A percentile compares a stretch with the other conserved stretches of the same genome.
Evolutionary conservation across 1,140 invertebrate species (phyloP).

Genomic region (Asobara japonica): DNA sequence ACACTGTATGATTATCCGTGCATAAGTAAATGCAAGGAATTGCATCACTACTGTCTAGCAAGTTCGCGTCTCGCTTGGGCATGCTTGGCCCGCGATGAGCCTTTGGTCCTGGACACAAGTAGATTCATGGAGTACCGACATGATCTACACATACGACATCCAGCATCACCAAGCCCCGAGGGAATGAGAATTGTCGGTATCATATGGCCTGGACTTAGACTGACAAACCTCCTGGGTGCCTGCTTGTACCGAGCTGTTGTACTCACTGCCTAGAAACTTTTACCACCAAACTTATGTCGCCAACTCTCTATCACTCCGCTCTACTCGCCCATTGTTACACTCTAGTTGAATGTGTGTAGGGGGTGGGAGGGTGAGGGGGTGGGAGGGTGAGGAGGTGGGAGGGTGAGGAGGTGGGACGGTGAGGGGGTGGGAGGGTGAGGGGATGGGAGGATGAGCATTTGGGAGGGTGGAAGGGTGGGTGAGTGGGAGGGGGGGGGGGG

Average conservation of each 20-base stretch:
- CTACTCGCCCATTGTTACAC: neutral
- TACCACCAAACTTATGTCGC: neutral
- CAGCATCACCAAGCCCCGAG: constrained; percentile 69
- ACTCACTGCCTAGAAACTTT: constrained; percentile 64
- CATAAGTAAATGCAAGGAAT: constrained; percentile 71
- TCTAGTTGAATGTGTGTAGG: neutral
- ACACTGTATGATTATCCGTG: constrained; percentile 82
- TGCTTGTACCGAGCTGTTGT: constrained; percentile 80
- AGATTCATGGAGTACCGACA: constrained; percentile 61
- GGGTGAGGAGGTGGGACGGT: neutral
- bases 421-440: neutral
- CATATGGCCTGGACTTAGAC: constrained; percentile 73
- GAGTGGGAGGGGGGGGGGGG: no score
- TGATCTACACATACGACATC: constrained; percentile 74
- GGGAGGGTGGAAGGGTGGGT: no score
- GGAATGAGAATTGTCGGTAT: constrained; percentile 72
- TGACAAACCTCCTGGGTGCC: constrained; percentile 71
- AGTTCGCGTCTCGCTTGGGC: constrained; percentile 77
- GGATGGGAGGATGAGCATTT: no score
- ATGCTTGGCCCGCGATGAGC: constrained; percentile 66
- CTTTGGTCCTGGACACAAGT: constrained; percentile 51
- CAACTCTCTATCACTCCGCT: neutral
- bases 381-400: neutral
- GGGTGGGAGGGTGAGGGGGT: neutral
- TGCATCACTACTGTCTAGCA: constrained; percentile 72